phyloP scores from a whole-genome alignment of 2,113 vertebrate species.

The Salvelinus sp. region DNA sequence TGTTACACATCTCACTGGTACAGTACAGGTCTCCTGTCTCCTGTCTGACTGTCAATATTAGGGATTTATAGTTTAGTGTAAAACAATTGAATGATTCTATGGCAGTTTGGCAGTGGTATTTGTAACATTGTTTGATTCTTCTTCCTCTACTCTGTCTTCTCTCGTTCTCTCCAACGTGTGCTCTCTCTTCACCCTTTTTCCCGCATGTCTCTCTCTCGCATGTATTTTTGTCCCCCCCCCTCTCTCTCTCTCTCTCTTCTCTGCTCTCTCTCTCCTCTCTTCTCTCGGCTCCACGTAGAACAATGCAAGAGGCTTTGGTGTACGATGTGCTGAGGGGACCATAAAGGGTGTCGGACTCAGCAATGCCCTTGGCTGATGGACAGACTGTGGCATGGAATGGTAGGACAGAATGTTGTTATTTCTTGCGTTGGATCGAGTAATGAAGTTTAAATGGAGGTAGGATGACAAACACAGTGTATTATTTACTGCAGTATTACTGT shows the following conservation, averaged over 20 bases:
- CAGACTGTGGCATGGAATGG: conserved; percentile 91
- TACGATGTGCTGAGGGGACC: conserved; percentile 86
- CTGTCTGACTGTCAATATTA: background rate
- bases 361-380: conserved; percentile 97
- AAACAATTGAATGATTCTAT: background rate
- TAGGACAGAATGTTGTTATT: conserved; percentile 62
- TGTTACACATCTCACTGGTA: background rate
- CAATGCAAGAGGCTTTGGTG: conserved; percentile 96
- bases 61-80: background rate
- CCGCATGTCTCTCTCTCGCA: background rate
- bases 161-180: background rate
- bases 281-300: conserved; percentile 69
- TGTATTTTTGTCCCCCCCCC: too few species aligned
- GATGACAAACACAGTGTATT: too few species aligned
- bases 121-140: background rate
- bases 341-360: conserved; percentile 92
- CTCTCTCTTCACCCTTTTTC: background rate
- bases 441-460: too few species aligned
- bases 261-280: background rate
- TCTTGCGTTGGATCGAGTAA: too few species aligned
- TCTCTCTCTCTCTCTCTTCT: background rate
- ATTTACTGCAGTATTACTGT: too few species aligned
- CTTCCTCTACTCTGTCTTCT: conserved; percentile 10
- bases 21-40: too few species aligned
- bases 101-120: background rate